Evolutionary conservation across 2,888 invertebrate species (phyloP).

Genomic region (Parthenolecanium corni): DNA sequence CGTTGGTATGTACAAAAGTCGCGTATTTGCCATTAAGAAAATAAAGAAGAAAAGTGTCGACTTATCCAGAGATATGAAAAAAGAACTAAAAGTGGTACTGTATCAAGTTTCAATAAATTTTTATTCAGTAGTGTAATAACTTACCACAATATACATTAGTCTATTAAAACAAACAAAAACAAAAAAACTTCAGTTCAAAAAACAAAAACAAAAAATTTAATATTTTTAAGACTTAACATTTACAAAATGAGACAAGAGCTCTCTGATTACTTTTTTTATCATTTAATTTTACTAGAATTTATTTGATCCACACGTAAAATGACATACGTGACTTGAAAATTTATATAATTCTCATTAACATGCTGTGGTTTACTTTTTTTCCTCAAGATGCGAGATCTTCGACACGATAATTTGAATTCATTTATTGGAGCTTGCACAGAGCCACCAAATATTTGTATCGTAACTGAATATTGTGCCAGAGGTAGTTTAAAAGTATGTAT

Average conservation of each 20-base stretch:
- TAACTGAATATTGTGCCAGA: constrained; percentile 78
- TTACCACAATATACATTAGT: background rate
- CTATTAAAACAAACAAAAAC: no score
- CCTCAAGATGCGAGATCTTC: constrained; percentile 68
- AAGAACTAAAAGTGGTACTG: constrained; percentile 75
- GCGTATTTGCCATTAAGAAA: constrained; percentile 75
- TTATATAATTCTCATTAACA: background rate
- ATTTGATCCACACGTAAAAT: background rate
- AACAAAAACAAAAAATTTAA: no score
- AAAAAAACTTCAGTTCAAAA: no score
- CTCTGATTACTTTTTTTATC: no score
- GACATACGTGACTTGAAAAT: background rate
- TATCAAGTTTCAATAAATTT: no score
- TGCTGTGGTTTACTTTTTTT: background rate
- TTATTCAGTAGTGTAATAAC: background rate
- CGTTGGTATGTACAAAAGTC: constrained; percentile 77
- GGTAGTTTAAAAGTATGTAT: constrained; percentile 72
- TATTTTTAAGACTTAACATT: no score
- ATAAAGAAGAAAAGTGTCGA: constrained; percentile 76
- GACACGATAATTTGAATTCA: constrained; percentile 82
- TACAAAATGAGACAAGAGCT: no score
- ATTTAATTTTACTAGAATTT: no score
- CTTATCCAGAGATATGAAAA: constrained; percentile 79
- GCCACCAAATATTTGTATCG: constrained; percentile 76
- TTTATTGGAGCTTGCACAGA: constrained; percentile 88